phyloP scores from a whole-genome alignment of 1,140 invertebrate genomes.

The Aphidius gifuensis region DNA sequence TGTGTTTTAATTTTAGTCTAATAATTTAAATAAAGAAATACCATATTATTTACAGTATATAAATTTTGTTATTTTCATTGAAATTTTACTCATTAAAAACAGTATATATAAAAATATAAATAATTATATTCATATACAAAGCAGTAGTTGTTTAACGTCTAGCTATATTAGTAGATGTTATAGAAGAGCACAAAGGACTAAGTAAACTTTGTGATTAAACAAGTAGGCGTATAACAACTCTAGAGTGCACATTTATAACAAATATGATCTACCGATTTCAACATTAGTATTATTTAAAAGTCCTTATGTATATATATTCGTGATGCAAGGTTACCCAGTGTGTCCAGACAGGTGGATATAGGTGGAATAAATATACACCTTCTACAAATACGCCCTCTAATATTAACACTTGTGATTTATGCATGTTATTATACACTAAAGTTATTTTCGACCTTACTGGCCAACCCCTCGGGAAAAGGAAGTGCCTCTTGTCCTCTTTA shows the following conservation, averaged over 20 bases:
- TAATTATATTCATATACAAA: too few relatives aligned
- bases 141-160: conserved; percentile 51
- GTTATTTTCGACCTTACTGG: conserved; percentile 43
- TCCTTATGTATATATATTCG: conserved; percentile 5
- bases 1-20: too few relatives aligned
- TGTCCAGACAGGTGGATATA: conserved; percentile 27
- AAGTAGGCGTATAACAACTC: conserved; percentile 49
- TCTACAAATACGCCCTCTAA: conserved; percentile 50
- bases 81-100: too few relatives aligned
- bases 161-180: conserved; percentile 53
- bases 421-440: conserved; percentile 53
- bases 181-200: conserved; percentile 33
- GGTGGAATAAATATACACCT: conserved; percentile 32
- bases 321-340: not conserved
- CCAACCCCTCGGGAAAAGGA: conserved; percentile 4
- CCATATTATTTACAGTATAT: too few relatives aligned
- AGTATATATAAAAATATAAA: too few relatives aligned
- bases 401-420: conserved; percentile 56
- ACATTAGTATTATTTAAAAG: conserved; percentile 41
- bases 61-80: not conserved
- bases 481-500: not conserved
- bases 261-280: conserved; percentile 49
- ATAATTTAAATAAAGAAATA: too few relatives aligned
- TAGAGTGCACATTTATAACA: conserved; percentile 32
- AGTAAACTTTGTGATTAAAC: conserved; percentile 40